Evolutionary conservation across 92 coral and sea anemone species (phyloP).

Genomic region (Galaxea fascicularis): DNA sequence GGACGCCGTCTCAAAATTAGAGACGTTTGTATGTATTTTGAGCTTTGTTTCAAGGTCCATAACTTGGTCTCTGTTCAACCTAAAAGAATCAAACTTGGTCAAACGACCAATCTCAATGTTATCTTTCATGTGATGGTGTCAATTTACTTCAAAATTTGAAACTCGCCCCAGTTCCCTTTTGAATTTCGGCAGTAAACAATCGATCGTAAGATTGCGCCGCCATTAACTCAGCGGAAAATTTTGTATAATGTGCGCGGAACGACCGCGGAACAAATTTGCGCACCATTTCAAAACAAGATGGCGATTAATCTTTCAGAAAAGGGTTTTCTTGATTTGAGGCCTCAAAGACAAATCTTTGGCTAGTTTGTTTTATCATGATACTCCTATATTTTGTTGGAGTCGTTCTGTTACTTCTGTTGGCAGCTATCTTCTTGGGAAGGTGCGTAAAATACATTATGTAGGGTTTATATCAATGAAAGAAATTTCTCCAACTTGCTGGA

Average conservation of each 20-base stretch:
- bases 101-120: too few species aligned
- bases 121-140: too few species aligned
- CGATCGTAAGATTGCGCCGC: not conserved
- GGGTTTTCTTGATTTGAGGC: not conserved
- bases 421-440: conserved; percentile 86
- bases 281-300: conserved; percentile 32
- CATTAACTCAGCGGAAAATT: conserved; percentile 3
- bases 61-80: too few species aligned
- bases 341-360: not conserved
- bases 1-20: too few species aligned
- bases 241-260: not conserved
- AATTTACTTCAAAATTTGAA: too few species aligned
- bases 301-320: not conserved
- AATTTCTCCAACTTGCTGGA: not conserved
- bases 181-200: too few species aligned
- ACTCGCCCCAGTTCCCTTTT: too few species aligned
- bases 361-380: conserved; percentile 57
- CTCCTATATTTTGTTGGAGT: conserved; percentile 59
- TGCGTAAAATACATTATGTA: conserved; percentile 1
- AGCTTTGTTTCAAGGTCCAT: too few species aligned
- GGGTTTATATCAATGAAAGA: not conserved
- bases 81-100: too few species aligned
- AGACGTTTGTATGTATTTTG: too few species aligned
- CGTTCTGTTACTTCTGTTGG: conserved; percentile 48
- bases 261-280: not conserved